Evolutionary conservation across 2,888 invertebrate genomes (phyloP), one percentile per base, ranked within the genome.

Genomic region (Alviniconcha strummeri): DNA sequence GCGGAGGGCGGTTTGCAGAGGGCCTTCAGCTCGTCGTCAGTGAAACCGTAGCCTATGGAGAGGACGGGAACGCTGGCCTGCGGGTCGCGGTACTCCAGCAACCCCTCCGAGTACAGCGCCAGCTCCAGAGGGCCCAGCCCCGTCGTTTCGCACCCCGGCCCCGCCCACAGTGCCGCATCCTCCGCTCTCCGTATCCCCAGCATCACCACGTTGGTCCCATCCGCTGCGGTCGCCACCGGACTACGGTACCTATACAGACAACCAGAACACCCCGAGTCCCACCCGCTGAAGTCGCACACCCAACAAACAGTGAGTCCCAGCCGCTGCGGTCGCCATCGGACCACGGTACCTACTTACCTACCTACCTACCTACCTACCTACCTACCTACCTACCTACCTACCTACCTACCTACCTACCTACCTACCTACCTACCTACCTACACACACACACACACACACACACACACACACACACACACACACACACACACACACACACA

Each of bases 1-100:
- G 52, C n/a, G 54, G 83, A 77, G 11, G 81, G 57, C 60, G n/a
- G 17, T 17, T 69, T 80, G 55, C 84, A 76, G 6, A 78, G 60
- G 1, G 79, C 56, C 36, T 13, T 57, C n/a, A 87, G 84, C 71
- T 87, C 87, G 4, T 80, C 69, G 78, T 87, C 80, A 3, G 81
- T 72, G 71, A 87, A 86, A 8, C 86, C 87, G 15, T 85, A 76
- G 52, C 87, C 85, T 36, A 87, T 81, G 19, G 82, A 72, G 56
- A 87, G 83, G 9, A 86, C 86, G 1, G 87, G 86, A n/a, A 80
- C 74, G 11, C 82, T 84, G 74, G 74, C 82, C 17, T 60, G 57
- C 7, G 82, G 82, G 56, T 84, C 83, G 7, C 84, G 85, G 83
- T 69, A 83, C 83, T 77, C 81, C 78, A 72, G 72, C 78, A 76